phyloP scores from a whole-genome alignment of 2,888 invertebrate species.

The Agrotis exclamationis region DNA sequence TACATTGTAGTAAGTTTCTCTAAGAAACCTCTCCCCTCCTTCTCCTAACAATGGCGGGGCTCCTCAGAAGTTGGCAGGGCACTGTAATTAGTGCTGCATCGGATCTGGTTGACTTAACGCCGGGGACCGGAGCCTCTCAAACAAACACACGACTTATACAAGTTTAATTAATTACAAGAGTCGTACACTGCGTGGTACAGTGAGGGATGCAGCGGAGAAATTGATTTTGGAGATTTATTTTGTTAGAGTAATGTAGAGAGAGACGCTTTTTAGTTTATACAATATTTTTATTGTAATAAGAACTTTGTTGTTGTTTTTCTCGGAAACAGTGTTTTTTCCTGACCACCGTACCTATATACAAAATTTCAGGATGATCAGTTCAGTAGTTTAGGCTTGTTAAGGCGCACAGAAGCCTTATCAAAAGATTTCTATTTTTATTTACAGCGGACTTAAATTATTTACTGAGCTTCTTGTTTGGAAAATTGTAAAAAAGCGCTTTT shows the following conservation, averaged over 20 bases:
- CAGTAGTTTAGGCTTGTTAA: too few species aligned
- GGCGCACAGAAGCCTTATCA: too few species aligned
- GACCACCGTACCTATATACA: too few species aligned
- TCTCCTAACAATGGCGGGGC: conserved; percentile 15
- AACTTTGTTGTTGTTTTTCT: too few species aligned
- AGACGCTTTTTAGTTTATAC: background rate
- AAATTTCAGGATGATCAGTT: too few species aligned
- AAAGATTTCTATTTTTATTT: too few species aligned
- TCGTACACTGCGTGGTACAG: conserved; percentile 46
- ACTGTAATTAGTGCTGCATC: conserved; percentile 64
- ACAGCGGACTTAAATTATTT: too few species aligned
- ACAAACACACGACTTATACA: conserved; percentile 68
- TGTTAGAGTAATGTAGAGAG: background rate
- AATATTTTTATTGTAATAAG: too few species aligned
- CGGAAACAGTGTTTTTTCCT: too few species aligned
- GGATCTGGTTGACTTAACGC: conserved; percentile 66
- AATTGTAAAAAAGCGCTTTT: too few species aligned
- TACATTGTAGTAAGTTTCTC: background rate
- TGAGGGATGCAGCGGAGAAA: background rate
- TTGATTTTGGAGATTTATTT: background rate
- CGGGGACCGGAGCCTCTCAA: conserved; percentile 52
- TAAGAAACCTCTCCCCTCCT: conserved; percentile 8
- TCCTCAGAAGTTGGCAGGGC: conserved; percentile 38
- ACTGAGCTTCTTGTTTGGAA: too few species aligned
- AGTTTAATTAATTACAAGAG: conserved; percentile 67